Conservation (phyloP, 23 tunicate species). For the Halocynthia roretzi region DNA sequence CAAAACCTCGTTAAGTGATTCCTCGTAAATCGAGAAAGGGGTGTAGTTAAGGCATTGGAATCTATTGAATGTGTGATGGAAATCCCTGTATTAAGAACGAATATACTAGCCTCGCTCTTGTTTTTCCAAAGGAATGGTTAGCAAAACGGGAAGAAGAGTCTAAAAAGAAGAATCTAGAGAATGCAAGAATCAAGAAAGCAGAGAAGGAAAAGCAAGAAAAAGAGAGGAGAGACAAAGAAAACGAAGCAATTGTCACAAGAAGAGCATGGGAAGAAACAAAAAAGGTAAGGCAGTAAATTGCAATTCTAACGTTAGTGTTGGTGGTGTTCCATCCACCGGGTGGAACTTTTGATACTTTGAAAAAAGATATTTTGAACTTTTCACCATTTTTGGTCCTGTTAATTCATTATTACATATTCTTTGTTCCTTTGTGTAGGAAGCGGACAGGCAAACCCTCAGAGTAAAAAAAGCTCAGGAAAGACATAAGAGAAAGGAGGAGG, state of each 20-base stretch:
- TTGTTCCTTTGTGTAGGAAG: slow-evolving; percentile 14
- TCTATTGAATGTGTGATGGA: too few species aligned
- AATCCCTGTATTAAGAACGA: too few species aligned
- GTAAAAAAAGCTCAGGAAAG: slow-evolving; percentile 26
- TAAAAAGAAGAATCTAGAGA: slow-evolving; percentile 34
- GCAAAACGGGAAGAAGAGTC: slow-evolving; percentile 35
- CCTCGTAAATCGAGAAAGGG: too few species aligned
- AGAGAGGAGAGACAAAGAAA: slow-evolving; percentile 25
- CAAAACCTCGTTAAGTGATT: too few species aligned
- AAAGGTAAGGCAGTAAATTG: background rate
- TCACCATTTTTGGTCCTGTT: background rate
- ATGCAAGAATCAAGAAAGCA: slow-evolving; percentile 15
- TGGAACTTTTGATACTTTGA: too few species aligned
- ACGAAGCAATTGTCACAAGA: slow-evolving; percentile 14
- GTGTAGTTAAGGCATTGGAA: too few species aligned
- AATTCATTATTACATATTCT: background rate
- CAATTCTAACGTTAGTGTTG: background rate
- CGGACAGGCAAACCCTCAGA: slow-evolving; percentile 22
- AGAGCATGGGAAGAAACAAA: slow-evolving; percentile 34
- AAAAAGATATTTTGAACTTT: too few species aligned
- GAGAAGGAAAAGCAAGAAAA: slow-evolving; percentile 35
- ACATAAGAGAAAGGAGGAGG: slow-evolving; percentile 28
- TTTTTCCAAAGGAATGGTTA: slow-evolving; percentile 23
- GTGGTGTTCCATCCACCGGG: too few species aligned
- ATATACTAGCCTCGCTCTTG: too few species aligned